Base-by-base conservation (phyloP, 2,888 invertebrate species). In the Mellilla xanthometata region DNA sequence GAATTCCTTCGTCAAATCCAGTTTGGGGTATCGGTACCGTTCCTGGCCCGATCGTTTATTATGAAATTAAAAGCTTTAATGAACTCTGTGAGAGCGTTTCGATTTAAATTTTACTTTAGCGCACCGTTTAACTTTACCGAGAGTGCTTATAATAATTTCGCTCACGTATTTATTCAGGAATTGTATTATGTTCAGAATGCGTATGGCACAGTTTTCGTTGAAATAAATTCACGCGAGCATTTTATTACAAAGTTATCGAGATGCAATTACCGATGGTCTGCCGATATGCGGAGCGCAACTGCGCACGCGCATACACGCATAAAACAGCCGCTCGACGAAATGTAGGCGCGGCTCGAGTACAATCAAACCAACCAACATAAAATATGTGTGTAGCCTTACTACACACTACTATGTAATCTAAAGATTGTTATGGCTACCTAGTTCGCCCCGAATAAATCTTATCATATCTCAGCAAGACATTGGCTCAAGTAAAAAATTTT, bases 181-280 rank as follows among this genome's bases (percentile, higher is more conserved):
- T 19, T 19, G 15, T 19, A 19, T 19, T 19, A 19, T 19, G 15
- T 19, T 19, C 15, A 19, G 15, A 19, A 19, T 19, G 15, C 4
- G 15, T 19, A 27, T 24, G 12, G 9, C 24, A 11, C 10, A 19
- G 8, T 27, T 27, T 15, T 27, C 12, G 26, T 26, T 13, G 2
- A 13, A 49, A 47, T 54, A 52, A 52, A 47, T 56, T 58, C n/a
- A 12, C 12, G 4, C 23, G 9, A n/a, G 24, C 15, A 24, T 24
- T 24, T 62, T 58, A 56, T 54, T 60, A 60, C 52, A 52, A 33
- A 45, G 45, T 47, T 35, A 19, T 39, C 23, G 36, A 70, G 78
- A 79, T 79, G 72, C 73, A 81, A 85, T 84, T 84, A 83, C 70
- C 68, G 84, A 82, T 84, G 81, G 12, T n/a, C n/a, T 10, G 7